Base-by-base conservation (phyloP, 2,113 vertebrate genomes). In the Seriola quinqueradiata region DNA sequence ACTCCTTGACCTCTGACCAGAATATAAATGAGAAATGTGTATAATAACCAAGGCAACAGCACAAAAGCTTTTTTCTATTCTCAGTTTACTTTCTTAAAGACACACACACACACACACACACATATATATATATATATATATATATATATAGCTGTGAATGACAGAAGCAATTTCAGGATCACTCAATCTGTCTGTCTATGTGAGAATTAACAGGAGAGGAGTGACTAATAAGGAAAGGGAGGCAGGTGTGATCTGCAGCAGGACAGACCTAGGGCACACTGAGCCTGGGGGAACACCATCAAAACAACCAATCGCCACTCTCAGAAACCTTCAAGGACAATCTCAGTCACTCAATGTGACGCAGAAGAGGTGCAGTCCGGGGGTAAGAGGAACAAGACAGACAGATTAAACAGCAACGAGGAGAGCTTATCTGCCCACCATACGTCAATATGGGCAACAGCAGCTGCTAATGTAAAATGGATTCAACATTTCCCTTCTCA, bases 301-400 rank as follows among this genome's bases (percentile, higher is more conserved):
- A 61, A 83, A 75, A 81, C 69, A 87, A 82, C 93, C 87, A 90
- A 93, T 94, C 73, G 50, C 34, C 1, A 50, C 60, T 84, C 86
- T 88, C 81, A 34, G 78, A 84, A 86, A 82, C 80, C 87, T 93
- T 93, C 92, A 94, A 95, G 92, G 94, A 90, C 93, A 82, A 87
- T 88, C 78, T 83, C 80, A 86, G 85, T 91, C 90, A 88, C 78
- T 92, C 81, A 85, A 77, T 83, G 89, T 91, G 91, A 93, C 92
- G 93, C 79, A 23, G 64, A 70, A 36, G 83, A 88, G 76, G 82
- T 83, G 82, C 75, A 83, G 84, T 63, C 79, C 70, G 74, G 84
- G 83, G 71, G 88, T 52, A 66, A 82, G 40, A 66, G 46, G 77
- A 78, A 91, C 83, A 89, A 84, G 87, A 84, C 81, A 52, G 90